phyloP scores from a whole-genome alignment of 2,888 invertebrate species.

The Blera fallax region DNA sequence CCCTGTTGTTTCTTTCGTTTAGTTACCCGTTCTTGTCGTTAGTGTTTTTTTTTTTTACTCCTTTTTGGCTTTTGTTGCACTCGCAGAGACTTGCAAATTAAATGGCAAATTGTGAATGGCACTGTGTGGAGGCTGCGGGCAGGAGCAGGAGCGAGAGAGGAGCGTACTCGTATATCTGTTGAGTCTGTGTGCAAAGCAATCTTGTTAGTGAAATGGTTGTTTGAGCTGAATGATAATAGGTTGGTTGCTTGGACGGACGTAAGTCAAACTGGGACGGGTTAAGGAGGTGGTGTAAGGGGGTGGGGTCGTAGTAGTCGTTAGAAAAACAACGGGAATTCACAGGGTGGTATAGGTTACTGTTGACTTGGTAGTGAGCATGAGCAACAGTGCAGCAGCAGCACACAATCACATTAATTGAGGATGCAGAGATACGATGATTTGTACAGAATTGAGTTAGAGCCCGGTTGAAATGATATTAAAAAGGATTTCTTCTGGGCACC shows the following conservation, averaged over 20 bases:
- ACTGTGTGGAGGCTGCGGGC: constrained; percentile 17
- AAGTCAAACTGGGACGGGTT: constrained; percentile 39
- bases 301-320: constrained; percentile 18
- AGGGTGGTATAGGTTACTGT: constrained; percentile 51
- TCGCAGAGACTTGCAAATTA: constrained; percentile 73
- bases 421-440: constrained; percentile 29
- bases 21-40: constrained; percentile 45
- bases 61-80: constrained; percentile 64
- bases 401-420: constrained; percentile 53
- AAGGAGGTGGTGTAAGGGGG: constrained; percentile 13
- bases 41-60: constrained; percentile 50
- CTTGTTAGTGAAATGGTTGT: constrained; percentile 69
- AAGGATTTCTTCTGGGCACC: background rate
- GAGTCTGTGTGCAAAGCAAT: constrained; percentile 67
- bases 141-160: constrained; percentile 17
- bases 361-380: constrained; percentile 6
- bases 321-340: constrained; percentile 39
- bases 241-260: constrained; percentile 27
- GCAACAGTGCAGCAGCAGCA: background rate
- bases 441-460: constrained; percentile 16
- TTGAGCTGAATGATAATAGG: constrained; percentile 54
- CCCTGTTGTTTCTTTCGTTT: constrained; percentile 62
- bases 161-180: constrained; percentile 55
- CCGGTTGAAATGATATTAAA: constrained; percentile 9
- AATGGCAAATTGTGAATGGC: constrained; percentile 73